These are phyloP conservation scores for Arbacia lixula DNA, from an alignment of 53 echinoderm and acorn worm genomes.

Conservation along the genomic window DNA sequence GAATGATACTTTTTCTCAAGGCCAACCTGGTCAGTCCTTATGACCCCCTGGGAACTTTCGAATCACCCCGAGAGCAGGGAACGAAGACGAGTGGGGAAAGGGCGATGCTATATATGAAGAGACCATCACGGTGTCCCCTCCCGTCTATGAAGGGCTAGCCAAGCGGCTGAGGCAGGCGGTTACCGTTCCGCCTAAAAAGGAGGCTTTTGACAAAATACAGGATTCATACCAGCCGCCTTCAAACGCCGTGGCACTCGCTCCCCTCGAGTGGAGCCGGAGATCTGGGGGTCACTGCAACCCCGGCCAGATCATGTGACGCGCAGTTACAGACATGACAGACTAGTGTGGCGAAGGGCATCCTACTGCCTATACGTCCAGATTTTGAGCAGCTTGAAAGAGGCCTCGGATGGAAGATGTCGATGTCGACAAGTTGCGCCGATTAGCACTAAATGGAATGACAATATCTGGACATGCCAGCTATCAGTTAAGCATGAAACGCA, in stretches of 20 bases:
- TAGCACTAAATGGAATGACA: not conserved
- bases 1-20: not conserved
- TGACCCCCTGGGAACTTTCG: slow-evolving; percentile 2
- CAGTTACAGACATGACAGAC: not conserved
- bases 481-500: slow-evolving; percentile 4
- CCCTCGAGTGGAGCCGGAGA: slow-evolving; percentile 2
- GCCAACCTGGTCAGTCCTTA: not conserved
- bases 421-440: slow-evolving; percentile 3
- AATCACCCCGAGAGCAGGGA: not conserved
- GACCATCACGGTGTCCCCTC: not conserved
- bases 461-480: slow-evolving; percentile 4
- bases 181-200: not conserved
- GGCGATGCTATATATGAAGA: slow-evolving; percentile 8
- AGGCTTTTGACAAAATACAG: not conserved
- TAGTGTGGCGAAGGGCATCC: not conserved
- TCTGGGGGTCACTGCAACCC: slow-evolving; percentile 4
- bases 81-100: not conserved
- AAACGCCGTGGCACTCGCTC: not conserved
- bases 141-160: slow-evolving; percentile 9
- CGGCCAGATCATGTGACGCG: slow-evolving; percentile 1
- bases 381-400: not conserved
- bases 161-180: not conserved
- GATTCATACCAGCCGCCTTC: not conserved
- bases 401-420: not conserved
- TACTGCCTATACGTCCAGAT: not conserved